Evolutionary conservation across 2,888 invertebrate species (phyloP).

Genomic region (Acleris emargana): DNA sequence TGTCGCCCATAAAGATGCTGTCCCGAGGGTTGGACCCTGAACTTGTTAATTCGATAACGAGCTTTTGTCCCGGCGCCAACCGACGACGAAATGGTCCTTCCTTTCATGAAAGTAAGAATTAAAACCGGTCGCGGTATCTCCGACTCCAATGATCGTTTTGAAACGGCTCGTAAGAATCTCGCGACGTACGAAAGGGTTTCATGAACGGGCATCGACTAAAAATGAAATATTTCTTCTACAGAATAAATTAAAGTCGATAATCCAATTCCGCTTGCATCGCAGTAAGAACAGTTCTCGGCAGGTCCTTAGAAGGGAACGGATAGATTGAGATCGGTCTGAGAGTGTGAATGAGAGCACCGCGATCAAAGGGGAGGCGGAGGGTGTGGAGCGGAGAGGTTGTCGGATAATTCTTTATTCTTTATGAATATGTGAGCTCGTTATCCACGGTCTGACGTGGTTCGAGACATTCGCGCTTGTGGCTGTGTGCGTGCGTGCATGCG

Average conservation of each 20-base stretch:
- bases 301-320: constrained; percentile 75
- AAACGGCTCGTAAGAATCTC: constrained; percentile 62
- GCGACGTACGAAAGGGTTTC: constrained; percentile 76
- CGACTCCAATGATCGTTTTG: constrained; percentile 75
- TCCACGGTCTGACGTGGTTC: constrained; percentile 72
- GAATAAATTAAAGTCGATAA: constrained; percentile 83
- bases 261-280: constrained; percentile 65
- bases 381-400: constrained; percentile 65
- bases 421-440: constrained; percentile 84
- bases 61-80: constrained; percentile 65
- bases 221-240: constrained; percentile 81
- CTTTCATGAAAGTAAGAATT: constrained; percentile 77
- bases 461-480: constrained; percentile 59
- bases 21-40: constrained; percentile 76
- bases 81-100: constrained; percentile 72
- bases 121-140: constrained; percentile 76
- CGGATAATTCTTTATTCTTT: constrained; percentile 83
- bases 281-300: constrained; percentile 66
- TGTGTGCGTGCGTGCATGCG: constrained; percentile 54
- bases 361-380: constrained; percentile 62
- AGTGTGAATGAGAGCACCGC: constrained; percentile 83
- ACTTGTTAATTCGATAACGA: constrained; percentile 76
- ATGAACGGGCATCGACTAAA: constrained; percentile 66
- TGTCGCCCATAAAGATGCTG: constrained; percentile 84
- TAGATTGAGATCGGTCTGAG: constrained; percentile 78